Percentiles rank a stretch among this genome's conserved stretches.
Conservation (phyloP, 2,113 vertebrate species). For the Phrynocephalus versicolor region DNA sequence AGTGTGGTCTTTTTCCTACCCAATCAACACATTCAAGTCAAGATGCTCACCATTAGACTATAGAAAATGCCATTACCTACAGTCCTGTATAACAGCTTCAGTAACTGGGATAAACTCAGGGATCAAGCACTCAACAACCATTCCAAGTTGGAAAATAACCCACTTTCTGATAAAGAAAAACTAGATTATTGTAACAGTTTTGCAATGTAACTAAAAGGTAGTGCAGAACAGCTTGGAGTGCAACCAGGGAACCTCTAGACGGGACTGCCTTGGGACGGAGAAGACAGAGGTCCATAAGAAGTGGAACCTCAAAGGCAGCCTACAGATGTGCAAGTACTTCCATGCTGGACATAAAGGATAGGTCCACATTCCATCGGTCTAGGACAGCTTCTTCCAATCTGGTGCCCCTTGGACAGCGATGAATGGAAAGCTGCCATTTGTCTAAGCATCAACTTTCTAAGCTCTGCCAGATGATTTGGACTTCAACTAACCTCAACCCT, state of each 20-base stretch:
- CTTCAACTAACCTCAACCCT: no score
- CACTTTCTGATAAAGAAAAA: background rate
- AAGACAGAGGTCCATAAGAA: background rate
- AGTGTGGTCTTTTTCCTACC: background rate
- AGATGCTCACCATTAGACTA: background rate
- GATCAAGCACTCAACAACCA: background rate
- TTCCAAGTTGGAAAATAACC: background rate
- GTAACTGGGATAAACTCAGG: no score
- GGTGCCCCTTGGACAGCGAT: no score
- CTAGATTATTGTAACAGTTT: background rate
- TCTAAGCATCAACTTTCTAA: no score
- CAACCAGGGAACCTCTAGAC: background rate
- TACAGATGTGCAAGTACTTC: background rate
- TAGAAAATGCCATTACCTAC: background rate
- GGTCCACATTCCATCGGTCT: no score
- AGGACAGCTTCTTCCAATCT: no score
- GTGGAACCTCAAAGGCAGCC: background rate
- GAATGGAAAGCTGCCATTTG: no score
- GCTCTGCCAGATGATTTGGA: no score
- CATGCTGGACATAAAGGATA: background rate
- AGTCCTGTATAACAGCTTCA: background rate
- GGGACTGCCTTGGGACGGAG: no score
- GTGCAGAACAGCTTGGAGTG: background rate
- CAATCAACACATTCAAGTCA: background rate
- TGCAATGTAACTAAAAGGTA: background rate